Evolutionary conservation across 1,140 invertebrate genomes (phyloP), one percentile per base, ranked within the genome.

Genomic region (Drosophila jambulina): DNA sequence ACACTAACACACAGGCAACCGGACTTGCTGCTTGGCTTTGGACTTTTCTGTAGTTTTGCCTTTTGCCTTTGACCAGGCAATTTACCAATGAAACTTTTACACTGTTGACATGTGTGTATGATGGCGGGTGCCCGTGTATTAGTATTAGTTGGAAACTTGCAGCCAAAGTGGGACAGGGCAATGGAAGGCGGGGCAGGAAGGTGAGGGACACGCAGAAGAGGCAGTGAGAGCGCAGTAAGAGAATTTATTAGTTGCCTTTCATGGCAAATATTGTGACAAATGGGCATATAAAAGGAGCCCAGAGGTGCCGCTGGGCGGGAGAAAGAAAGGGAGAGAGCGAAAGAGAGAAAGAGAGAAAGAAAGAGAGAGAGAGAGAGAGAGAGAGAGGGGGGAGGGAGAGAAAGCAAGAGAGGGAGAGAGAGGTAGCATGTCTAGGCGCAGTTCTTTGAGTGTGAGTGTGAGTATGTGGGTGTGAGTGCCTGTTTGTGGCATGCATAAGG

Each of bases 171-270:
- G 29, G 40, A 21, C 49, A 49, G 69, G 32, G 27, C 12, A 57
- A 23, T 15, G 19, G n/a, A 17, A 23, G 29, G 29, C n/a, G 42
- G 32, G 29, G 3, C 32, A 27, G 49, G 60, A 46, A 51, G 42
- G 49, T 25, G 42, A 60, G 54, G 38, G n/a, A 34, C 13, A 43
- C 17, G 23, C 19, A 7, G 42, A 13, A 64, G 49, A 36, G 65
- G 13, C 43, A 25, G 64, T 29, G 21, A 71, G 67, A 59, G 67
- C 54, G 53, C 36, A 79, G 62, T 76, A 83, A 85, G 77, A 81
- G 82, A 83, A 85, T 85, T 83, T 83, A 85, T 85, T 83, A 83
- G 81, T 83, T 85, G 82, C 82, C 81, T 85, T 83, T 83, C 78
- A 84, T 63, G 64, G 72, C 82, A 85, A 84, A 84, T 84, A 86